These are phyloP conservation scores for Apamea monoglypha DNA, from an alignment of 2,888 invertebrate species.

Conservation along the genomic window DNA sequence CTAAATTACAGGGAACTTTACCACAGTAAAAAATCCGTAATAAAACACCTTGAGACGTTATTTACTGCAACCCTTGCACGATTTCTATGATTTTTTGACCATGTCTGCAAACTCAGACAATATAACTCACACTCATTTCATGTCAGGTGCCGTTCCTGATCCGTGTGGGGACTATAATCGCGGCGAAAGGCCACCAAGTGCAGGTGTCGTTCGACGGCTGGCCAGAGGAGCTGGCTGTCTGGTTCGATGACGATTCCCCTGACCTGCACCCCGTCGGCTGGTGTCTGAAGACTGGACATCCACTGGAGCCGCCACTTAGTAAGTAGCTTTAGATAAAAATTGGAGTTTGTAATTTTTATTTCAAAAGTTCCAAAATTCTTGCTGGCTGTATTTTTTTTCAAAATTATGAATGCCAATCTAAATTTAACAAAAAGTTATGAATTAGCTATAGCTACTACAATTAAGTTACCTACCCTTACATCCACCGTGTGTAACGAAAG, in stretches of 20 bases:
- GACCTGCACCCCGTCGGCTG: conserved; percentile 98
- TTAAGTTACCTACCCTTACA: background rate
- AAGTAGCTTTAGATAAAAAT: conserved; percentile 74
- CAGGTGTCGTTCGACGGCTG: conserved; percentile 97
- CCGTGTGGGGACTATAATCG: conserved; percentile 95
- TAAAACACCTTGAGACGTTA: background rate
- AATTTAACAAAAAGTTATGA: background rate
- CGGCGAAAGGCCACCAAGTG: conserved; percentile 94
- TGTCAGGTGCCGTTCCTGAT: conserved; percentile 93
- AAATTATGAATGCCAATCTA: background rate
- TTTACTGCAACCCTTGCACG: background rate
- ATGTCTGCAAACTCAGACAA: background rate
- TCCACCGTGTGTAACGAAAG: too few species aligned
- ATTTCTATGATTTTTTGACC: background rate
- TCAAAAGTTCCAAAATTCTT: background rate
- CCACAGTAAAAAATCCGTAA: background rate
- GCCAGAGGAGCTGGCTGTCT: conserved; percentile 95
- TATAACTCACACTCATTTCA: background rate
- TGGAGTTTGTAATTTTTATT: background rate
- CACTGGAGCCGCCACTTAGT: conserved; percentile 95
- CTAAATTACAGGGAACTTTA: background rate
- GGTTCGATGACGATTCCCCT: conserved; percentile 97
- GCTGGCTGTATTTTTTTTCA: background rate
- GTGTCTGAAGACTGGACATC: conserved; percentile 97
- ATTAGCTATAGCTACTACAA: background rate